Percentiles rank a stretch among this genome's conserved stretches.
phyloP scores from a whole-genome alignment of 1,140 invertebrate species.

The Eumeta japonica region DNA sequence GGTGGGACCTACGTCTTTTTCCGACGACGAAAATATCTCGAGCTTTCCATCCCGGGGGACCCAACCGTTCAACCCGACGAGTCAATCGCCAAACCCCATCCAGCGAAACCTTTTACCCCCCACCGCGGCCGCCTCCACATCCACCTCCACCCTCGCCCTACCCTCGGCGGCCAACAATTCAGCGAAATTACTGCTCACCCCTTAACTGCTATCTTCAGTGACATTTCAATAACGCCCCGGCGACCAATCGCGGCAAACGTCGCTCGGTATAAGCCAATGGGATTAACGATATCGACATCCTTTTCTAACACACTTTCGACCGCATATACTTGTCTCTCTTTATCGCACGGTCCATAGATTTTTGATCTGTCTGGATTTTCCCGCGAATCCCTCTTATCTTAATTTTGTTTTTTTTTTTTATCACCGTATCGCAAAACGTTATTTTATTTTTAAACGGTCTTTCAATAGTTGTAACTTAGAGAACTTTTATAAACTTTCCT shows the following conservation, averaged over 20 bases:
- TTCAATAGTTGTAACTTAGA: too few species aligned
- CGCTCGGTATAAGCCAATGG: constrained; percentile 55
- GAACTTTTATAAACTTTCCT: too few species aligned
- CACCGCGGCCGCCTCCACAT: constrained; percentile 10
- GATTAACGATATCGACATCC: constrained; percentile 43
- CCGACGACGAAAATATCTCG: too few species aligned
- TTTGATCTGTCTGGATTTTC: too few species aligned
- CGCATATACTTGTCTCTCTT: constrained; percentile 22
- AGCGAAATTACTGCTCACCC: constrained; percentile 49
- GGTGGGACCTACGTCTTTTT: too few species aligned
- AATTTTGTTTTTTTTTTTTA: too few species aligned
- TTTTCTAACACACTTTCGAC: constrained; percentile 10
- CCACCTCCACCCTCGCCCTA: constrained; percentile 20
- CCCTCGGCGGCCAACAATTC: too few species aligned
- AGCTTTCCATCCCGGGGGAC: too few species aligned
- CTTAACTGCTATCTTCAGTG: constrained; percentile 51
- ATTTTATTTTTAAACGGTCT: too few species aligned
- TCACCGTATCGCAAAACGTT: too few species aligned
- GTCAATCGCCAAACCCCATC: constrained; percentile 52
- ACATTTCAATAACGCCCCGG: constrained; percentile 55
- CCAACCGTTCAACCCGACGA: too few species aligned
- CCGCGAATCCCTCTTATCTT: too few species aligned
- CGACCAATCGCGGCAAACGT: constrained; percentile 55
- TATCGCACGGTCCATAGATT: constrained; percentile 35
- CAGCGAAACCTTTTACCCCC: constrained; percentile 32